Evolutionary conservation across 2,888 invertebrate genomes (phyloP), one percentile per base, ranked within the genome.

Genomic region (Hirtodrosophila confusa): DNA sequence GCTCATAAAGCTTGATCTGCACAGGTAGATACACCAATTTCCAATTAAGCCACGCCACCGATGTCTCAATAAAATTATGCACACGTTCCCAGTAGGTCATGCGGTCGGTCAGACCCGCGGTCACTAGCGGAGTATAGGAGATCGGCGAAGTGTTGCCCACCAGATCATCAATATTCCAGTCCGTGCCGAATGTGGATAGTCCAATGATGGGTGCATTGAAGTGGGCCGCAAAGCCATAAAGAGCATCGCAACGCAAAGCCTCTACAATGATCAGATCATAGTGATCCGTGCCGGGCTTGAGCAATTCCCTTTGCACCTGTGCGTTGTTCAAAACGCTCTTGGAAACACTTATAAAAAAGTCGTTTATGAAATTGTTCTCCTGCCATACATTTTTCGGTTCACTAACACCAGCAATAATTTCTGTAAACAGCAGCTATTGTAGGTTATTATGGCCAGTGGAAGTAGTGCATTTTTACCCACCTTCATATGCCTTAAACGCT

Each of bases 11-110:
- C 24, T 71, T 50, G 2, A 41, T 44, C 10, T 85, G 85, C 3
- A 6, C 0, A 0, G 91, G 90, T 27, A 90, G 31, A 40, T 86
- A 83, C 0, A 79, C 36, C 9, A 78, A 62, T 37, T 56, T 68
- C 44, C 78, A 89, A 6, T 84, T 75, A 2, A 80, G 48, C 57
- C 84, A 88, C 3, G 88, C 75, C 23, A 89, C 0, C 1, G 78
- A n/a, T 0, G 73, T 69, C 0, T 77, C 61, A 0, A 86, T 8
- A 4, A 90, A 74, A 64, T 92, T 92, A 1, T 65, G 17, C 1
- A 90, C 53, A 10, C 92, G 86, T 65, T 92, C 78, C 17, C 47
- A 17, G 49, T 88, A 91, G 2, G 56, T 90, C 92, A 92, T 92
- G 37, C 76, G 89, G 74, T 91, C 89, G 4, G 85, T 88, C 23